These are phyloP conservation scores for Drosophila subquinaria DNA, from an alignment of 2,888 invertebrate genomes.

Conservation along the genomic window DNA sequence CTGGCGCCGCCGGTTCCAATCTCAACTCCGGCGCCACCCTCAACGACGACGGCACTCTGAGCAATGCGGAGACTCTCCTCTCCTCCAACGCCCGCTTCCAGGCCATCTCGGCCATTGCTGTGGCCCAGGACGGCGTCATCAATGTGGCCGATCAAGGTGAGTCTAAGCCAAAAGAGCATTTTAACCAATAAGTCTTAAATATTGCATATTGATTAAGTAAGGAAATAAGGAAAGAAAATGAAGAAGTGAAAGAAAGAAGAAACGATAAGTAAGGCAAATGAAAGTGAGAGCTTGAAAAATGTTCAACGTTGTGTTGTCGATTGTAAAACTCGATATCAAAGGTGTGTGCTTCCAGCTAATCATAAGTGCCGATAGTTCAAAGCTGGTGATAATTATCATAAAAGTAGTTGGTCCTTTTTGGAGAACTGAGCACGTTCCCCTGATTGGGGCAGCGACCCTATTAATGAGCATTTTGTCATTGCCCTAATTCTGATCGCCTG, in stretches of 20 bases:
- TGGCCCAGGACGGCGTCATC: constrained; percentile 97
- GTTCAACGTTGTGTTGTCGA: not conserved
- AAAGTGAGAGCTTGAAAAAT: not conserved
- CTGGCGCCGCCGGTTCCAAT: constrained; percentile 63
- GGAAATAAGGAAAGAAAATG: not conserved
- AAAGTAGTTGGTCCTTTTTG: not conserved
- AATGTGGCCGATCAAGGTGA: constrained; percentile 97
- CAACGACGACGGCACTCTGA: constrained; percentile 86
- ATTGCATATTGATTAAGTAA: not conserved
- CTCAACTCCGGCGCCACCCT: constrained; percentile 73
- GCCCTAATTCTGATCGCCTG: constrained; percentile 21
- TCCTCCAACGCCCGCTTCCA: constrained; percentile 96
- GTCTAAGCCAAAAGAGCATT: constrained; percentile 52
- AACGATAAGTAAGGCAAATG: not conserved
- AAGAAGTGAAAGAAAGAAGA: not conserved
- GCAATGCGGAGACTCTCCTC: constrained; percentile 93
- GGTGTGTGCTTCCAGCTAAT: not conserved
- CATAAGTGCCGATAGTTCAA: not conserved
- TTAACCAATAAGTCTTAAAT: not conserved
- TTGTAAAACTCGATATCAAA: not conserved
- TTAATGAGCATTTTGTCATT: constrained; percentile 35
- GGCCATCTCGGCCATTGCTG: constrained; percentile 94
- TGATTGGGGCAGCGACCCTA: not conserved
- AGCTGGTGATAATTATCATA: not conserved
- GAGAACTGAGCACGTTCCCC: not conserved